Percentiles rank a stretch among this genome's conserved stretches.
Evolutionary conservation across 2,888 invertebrate genomes (phyloP).

Genomic region (Brachyptera putata): DNA sequence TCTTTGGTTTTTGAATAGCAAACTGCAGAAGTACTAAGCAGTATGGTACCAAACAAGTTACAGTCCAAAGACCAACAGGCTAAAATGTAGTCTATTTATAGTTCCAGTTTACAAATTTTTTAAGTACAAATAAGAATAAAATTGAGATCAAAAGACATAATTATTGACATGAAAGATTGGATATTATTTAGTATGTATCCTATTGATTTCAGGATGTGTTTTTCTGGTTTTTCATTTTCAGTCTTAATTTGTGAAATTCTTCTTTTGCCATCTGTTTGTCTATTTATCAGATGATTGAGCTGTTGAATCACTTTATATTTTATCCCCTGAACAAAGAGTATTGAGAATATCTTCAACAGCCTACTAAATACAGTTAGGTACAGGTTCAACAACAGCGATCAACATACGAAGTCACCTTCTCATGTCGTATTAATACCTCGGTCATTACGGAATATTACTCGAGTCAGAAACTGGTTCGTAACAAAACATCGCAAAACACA

Average conservation of each 20-base stretch:
- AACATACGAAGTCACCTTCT: no score
- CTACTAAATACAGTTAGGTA: not conserved
- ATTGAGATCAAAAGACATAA: conserved; percentile 33
- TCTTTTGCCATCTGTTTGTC: not conserved
- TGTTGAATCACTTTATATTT: conserved; percentile 9
- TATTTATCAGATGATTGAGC: conserved; percentile 20
- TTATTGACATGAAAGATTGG: conserved; percentile 27
- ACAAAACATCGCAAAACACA: no score
- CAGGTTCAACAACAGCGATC: no score
- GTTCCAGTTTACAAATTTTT: conserved; percentile 11
- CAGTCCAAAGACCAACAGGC: not conserved
- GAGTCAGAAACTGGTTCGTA: no score
- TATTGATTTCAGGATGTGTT: conserved; percentile 13
- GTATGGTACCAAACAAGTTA: no score
- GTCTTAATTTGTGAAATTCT: conserved; percentile 26
- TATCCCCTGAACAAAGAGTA: not conserved
- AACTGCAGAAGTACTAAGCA: no score
- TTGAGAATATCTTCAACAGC: not conserved
- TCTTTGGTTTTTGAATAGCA: not conserved
- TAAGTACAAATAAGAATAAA: conserved; percentile 33
- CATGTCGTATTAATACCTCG: no score
- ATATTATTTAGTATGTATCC: conserved; percentile 17
- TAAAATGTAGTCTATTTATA: not conserved
- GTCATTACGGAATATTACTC: no score
- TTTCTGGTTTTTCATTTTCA: conserved; percentile 24